phyloP scores from a whole-genome alignment of 2,888 invertebrate species.

The Leptinotarsa peninsularis region DNA sequence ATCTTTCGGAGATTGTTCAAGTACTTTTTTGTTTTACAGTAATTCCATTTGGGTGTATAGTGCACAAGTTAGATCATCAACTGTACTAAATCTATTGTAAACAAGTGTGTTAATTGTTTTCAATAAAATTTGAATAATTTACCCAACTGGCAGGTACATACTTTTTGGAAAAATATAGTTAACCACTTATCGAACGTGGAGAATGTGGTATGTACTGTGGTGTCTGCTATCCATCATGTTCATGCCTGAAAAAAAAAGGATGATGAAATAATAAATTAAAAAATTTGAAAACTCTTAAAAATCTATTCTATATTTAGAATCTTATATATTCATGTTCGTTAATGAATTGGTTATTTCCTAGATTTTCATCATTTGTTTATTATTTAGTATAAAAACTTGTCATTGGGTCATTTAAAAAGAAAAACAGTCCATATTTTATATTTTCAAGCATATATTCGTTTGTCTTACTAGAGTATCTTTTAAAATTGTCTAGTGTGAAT shows the following conservation, averaged over 20 bases:
- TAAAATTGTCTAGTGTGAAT: too few species aligned
- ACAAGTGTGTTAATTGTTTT: constrained; percentile 18
- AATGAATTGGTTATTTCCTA: not conserved
- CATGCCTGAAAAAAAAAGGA: constrained; percentile 36
- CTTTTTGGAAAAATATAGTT: constrained; percentile 24
- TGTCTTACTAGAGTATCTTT: too few species aligned
- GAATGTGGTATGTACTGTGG: constrained; percentile 34
- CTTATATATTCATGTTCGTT: not conserved
- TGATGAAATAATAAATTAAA: not conserved
- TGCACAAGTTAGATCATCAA: constrained; percentile 13
- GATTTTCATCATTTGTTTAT: not conserved
- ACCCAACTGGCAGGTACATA: constrained; percentile 30
- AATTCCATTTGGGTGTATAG: constrained; percentile 23
- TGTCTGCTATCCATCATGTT: constrained; percentile 37
- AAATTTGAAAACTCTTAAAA: too few species aligned
- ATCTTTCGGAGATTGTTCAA: too few species aligned
- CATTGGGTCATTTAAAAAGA: too few species aligned
- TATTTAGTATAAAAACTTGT: not conserved
- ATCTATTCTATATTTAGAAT: too few species aligned
- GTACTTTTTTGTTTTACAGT: not conserved
- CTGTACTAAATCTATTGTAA: constrained; percentile 24
- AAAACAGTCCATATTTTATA: too few species aligned
- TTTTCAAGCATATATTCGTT: too few species aligned
- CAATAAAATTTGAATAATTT: not conserved
- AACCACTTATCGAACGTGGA: constrained; percentile 37